Evolutionary conservation across 2,113 vertebrate genomes (phyloP), one percentile per base, ranked within the genome.

Genomic region (Serilophus lunatus): DNA sequence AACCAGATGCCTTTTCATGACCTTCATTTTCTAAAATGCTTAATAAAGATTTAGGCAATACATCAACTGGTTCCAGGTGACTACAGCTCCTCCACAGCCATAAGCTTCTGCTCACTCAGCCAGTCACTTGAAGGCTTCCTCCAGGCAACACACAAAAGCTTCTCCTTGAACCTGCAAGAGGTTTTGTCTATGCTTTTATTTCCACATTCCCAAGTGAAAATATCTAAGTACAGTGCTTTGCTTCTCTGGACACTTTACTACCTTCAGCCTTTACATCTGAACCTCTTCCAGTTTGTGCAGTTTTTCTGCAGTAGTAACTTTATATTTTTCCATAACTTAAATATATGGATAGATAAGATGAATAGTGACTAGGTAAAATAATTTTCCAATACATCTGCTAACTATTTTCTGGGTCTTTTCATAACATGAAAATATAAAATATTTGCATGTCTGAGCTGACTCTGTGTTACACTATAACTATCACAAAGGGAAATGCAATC

Each of bases 151-250:
- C 40, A 60, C 3, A 38, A 88, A 36, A 82, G 4, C 19, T 40
- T 3, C 53, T 81, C 35, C 2, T 74, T n/a, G 13, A 42, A 82
- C 13, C 0, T 45, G 18, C 16, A 40, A 24, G 3, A n/a, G 31
- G 9, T 8, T 54, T 50, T 10, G 1, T 18, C 84, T 38, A 1
- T 5, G 8, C 28, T 57, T 60, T 18, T 82, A 16, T 4, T 47
- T 20, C 71, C 19, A 33, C 1, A 0, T 7, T 69, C 12, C 40
- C 10, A 7, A 45, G 13, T 14, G n/a, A 76, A 89, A 86, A 83
- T 3, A 59, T 3, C 4, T 0, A 26, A 49, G 5, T 9, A 44
- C 2, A 22, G 6, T 10, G 2, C 5, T 77, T 86, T 60, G 12
- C 2, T 69, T 56, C 45, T n/a, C 14, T 22, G 25, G 24, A 57